phyloP scores from a whole-genome alignment of 92 coral and sea anemone genomes.

The Meandrina meandrites region DNA sequence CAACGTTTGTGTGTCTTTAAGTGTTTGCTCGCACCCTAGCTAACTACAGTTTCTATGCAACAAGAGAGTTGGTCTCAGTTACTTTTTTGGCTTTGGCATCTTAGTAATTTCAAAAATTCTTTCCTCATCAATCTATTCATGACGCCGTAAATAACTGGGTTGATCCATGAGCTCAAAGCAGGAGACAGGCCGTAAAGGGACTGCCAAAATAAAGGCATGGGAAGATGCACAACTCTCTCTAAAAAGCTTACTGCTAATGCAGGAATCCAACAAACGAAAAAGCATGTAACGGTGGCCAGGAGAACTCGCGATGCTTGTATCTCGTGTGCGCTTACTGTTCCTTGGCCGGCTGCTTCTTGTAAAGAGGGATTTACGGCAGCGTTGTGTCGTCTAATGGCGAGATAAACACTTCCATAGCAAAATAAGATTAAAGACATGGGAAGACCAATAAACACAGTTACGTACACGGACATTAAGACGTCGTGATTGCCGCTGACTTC shows the following conservation, averaged over 20 bases:
- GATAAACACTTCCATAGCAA: slow-evolving; percentile 6
- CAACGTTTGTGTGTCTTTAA: no score
- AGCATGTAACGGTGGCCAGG: slow-evolving; percentile 2
- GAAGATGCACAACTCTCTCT: background rate
- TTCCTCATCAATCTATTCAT: background rate
- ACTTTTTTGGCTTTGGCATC: background rate
- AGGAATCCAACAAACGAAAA: slow-evolving; percentile 10
- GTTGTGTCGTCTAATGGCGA: background rate
- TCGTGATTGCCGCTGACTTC: background rate
- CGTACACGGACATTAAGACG: background rate
- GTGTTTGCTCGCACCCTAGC: no score
- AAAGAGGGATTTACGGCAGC: background rate
- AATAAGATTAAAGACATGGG: background rate
- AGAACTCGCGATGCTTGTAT: slow-evolving; percentile 1
- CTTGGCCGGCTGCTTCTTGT: slow-evolving; percentile 2
- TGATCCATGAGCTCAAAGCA: background rate
- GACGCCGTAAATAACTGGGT: slow-evolving; percentile 5
- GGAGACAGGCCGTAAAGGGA: background rate
- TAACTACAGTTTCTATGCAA: no score
- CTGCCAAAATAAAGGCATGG: background rate
- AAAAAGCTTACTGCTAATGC: background rate
- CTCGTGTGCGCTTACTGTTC: background rate
- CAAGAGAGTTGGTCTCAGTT: no score
- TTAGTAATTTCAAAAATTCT: background rate
- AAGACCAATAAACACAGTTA: background rate